These are phyloP conservation scores for Lemur catta DNA, from an alignment of 2,797 vertebrate species.

Conservation along the genomic window DNA sequence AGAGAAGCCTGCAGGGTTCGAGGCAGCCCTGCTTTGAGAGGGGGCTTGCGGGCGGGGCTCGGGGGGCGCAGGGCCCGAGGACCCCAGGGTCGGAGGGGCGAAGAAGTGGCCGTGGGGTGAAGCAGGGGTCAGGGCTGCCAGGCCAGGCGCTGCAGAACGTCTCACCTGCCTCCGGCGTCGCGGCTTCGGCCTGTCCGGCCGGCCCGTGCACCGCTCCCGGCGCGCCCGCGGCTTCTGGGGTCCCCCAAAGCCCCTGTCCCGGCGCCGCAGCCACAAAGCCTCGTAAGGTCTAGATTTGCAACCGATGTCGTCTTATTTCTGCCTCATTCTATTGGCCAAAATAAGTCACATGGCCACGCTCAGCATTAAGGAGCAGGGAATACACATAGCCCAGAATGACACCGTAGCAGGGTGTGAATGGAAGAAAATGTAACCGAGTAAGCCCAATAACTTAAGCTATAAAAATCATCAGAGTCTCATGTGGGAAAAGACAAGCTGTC, in stretches of 20 bases:
- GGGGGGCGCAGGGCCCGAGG: background rate
- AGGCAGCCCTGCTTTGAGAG: background rate
- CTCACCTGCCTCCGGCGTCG: slow-evolving; percentile 55
- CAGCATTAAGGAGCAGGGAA: background rate
- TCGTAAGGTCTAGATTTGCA: background rate
- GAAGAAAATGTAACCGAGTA: background rate
- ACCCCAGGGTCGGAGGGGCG: background rate
- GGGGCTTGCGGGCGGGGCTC: background rate
- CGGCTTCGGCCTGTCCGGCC: background rate
- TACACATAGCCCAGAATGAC: background rate
- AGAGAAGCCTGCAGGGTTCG: background rate
- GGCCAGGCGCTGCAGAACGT: background rate
- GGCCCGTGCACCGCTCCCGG: background rate
- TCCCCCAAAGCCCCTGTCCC: accelerated
- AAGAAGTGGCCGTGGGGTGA: background rate
- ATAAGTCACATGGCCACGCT: background rate
- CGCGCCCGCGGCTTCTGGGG: background rate
- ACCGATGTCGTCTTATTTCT: background rate
- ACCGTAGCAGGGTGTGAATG: background rate
- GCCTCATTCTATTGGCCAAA: background rate
- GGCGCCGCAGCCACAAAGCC: accelerated
- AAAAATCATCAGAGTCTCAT: background rate
- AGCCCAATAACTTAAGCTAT: background rate
- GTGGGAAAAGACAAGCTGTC: background rate
- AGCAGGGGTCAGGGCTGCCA: background rate